These are phyloP conservation scores for Gambusia yucatana DNA, from an alignment of 2,797 vertebrate genomes.

Conservation along the genomic window DNA sequence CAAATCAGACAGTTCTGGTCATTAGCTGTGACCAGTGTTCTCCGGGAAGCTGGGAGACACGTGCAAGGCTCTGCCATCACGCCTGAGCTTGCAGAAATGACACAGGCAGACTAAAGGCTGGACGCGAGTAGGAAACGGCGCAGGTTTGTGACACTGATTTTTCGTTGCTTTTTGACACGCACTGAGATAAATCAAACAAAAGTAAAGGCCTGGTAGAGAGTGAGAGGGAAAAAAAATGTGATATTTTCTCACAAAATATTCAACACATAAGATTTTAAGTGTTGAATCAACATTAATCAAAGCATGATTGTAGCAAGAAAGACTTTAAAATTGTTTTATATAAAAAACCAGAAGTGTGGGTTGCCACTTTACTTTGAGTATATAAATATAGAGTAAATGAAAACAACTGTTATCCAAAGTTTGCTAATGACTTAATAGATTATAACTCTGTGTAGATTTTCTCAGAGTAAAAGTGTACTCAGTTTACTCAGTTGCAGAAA, in stretches of 20 bases:
- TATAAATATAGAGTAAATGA: background rate
- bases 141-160: conserved; percentile 30
- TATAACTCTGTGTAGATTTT: background rate
- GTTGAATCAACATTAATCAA: background rate
- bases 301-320: background rate
- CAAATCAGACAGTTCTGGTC: conserved; percentile 94
- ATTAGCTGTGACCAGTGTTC: conserved; percentile 86
- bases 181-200: conserved; percentile 44
- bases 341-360: background rate
- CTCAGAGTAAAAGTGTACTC: background rate
- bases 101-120: conserved; percentile 49
- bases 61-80: conserved; percentile 50
- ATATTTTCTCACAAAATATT: background rate
- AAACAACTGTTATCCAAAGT: background rate
- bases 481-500: background rate
- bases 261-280: background rate
- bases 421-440: background rate
- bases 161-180: conserved; percentile 38
- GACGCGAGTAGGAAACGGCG: conserved; percentile 50
- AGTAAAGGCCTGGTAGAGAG: conserved; percentile 29
- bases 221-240: background rate
- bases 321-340: background rate
- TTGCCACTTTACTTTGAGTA: background rate
- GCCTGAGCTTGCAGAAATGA: conserved; percentile 50
- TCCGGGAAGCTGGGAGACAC: conserved; percentile 71